phyloP scores from a whole-genome alignment of 2,113 vertebrate genomes.

The Sceloporus undulatus region DNA sequence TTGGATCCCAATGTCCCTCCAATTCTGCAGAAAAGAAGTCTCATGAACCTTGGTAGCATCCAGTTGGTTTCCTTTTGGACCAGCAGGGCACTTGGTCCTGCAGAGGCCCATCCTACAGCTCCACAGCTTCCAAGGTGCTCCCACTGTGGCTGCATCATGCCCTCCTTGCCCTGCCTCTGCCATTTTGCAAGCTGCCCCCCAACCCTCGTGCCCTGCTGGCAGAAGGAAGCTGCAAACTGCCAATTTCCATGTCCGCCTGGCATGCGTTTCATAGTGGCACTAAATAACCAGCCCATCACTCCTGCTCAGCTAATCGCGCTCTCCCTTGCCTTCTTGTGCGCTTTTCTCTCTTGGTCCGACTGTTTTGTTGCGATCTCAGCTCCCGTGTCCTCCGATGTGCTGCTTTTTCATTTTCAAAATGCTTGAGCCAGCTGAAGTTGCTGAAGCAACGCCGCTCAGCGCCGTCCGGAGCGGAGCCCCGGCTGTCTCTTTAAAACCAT shows the following conservation, averaged over 20 bases:
- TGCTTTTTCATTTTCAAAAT: neutral
- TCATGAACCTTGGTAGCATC: no score
- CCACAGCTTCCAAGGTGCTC: neutral
- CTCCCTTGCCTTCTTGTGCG: neutral
- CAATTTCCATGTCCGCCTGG: neutral
- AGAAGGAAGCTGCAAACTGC: neutral
- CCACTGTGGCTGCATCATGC: neutral
- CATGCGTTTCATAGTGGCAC: neutral
- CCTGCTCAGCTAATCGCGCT: neutral
- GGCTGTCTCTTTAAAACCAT: constrained; percentile 76
- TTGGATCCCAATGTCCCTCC: no score
- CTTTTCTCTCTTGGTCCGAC: neutral
- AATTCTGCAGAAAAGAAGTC: no score
- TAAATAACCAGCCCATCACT: neutral
- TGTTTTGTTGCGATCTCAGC: constrained; percentile 14
- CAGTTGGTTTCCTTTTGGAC: neutral
- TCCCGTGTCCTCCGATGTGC: neutral
- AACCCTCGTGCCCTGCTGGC: neutral
- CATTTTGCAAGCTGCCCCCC: no score
- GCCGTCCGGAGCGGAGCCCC: constrained; percentile 14
- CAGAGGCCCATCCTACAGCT: neutral
- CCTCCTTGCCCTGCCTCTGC: fast-evolving
- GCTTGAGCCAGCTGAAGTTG: constrained; percentile 39
- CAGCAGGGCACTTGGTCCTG: neutral
- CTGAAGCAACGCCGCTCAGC: neutral